phyloP scores from a whole-genome alignment of 1,140 invertebrate species.

The Dysdera silvatica region DNA sequence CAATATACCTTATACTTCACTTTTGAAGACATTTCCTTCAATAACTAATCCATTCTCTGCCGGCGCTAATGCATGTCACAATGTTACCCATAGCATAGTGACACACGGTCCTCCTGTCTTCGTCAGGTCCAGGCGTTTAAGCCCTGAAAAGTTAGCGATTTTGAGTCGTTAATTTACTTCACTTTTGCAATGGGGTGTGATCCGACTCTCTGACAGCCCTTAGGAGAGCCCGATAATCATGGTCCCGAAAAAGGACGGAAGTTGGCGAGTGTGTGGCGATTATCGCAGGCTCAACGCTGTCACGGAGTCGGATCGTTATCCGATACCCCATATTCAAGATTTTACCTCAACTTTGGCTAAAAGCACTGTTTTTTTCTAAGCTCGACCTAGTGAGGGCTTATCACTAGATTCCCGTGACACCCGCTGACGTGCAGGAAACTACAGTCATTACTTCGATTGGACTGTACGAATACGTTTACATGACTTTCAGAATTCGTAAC shows the following conservation, averaged over 20 bases:
- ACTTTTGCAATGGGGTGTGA: constrained; percentile 9
- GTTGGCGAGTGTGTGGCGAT: constrained; percentile 16
- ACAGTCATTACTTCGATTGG: constrained; percentile 22
- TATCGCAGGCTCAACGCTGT: constrained; percentile 16
- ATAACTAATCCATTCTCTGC: too few relatives aligned
- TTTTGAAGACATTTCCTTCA: too few relatives aligned
- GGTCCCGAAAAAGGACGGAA: constrained; percentile 29
- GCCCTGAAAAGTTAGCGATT: not conserved
- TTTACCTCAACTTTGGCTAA: constrained; percentile 9
- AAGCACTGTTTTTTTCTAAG: constrained; percentile 15
- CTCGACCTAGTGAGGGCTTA: constrained; percentile 17
- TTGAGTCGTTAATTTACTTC: not conserved
- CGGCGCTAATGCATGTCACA: too few relatives aligned
- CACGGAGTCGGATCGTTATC: constrained; percentile 24
- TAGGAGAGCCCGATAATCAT: constrained; percentile 33
- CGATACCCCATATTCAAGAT: constrained; percentile 22
- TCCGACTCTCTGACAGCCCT: constrained; percentile 29
- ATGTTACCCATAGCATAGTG: not conserved
- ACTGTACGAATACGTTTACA: constrained; percentile 23
- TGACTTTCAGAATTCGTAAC: constrained; percentile 27
- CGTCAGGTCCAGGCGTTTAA: not conserved
- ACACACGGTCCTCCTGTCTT: not conserved
- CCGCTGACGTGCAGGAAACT: constrained; percentile 20
- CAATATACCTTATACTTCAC: too few relatives aligned
- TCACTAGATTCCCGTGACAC: constrained; percentile 19